A percentile compares a stretch with the other conserved stretches of the same genome.
Evolutionary conservation across 2,113 vertebrate species (phyloP).

Genomic region (Anarrhichthys ocellatus): DNA sequence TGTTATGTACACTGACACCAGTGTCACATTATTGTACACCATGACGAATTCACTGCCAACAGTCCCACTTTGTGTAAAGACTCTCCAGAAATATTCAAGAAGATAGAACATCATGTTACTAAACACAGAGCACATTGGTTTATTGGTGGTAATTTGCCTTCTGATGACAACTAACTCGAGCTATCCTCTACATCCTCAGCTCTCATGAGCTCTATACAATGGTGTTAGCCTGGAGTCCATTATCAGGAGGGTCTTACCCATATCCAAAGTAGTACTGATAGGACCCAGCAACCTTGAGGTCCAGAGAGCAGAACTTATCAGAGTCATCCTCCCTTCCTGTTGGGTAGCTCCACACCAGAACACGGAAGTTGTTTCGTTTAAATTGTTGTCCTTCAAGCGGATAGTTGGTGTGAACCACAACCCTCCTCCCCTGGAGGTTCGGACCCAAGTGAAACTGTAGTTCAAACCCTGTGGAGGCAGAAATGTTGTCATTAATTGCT

Average conservation of each 20-base stretch:
- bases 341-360: conserved; percentile 68
- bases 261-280: conserved; percentile 77
- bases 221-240: background rate
- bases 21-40: background rate
- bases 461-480: conserved; percentile 69
- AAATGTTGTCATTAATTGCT: background rate
- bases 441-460: conserved; percentile 78
- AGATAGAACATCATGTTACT: background rate
- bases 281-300: conserved; percentile 70
- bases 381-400: conserved; percentile 57
- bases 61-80: background rate
- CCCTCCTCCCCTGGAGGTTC: conserved; percentile 72
- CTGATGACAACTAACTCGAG: background rate
- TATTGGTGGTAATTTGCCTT: background rate
- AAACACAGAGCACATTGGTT: background rate
- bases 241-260: conserved; percentile 55
- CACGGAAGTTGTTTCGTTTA: conserved; percentile 51
- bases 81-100: background rate
- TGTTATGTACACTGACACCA: background rate
- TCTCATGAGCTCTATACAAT: background rate
- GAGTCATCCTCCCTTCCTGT: conserved; percentile 77
- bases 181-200: background rate
- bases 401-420: conserved; percentile 75
- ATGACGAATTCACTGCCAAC: background rate
- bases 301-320: conserved; percentile 76